A percentile compares a stretch with the other conserved stretches of the same genome.
Conservation (phyloP, 2,888 invertebrate species). For the Nomada ferruginata region DNA sequence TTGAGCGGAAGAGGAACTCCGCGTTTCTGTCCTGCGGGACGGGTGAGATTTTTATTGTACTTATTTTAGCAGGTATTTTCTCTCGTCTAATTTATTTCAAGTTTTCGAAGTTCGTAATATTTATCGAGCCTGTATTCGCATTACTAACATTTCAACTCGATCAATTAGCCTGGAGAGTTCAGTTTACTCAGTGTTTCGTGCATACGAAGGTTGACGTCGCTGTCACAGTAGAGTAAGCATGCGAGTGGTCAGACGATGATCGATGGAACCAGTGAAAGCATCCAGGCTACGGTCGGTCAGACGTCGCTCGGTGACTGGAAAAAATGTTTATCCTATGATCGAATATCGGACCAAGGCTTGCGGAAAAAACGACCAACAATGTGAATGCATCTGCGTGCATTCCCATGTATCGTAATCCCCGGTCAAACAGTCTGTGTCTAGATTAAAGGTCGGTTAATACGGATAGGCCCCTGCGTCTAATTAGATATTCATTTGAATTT, state of each 20-base stretch:
- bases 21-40: background rate
- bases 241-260: constrained; percentile 32
- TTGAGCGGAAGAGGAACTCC: constrained; percentile 10
- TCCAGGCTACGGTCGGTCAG: constrained; percentile 17
- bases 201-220: background rate
- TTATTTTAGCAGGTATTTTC: no score
- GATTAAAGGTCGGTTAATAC: background rate
- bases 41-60: no score
- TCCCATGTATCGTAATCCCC: background rate
- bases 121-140: background rate
- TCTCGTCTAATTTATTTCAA: background rate
- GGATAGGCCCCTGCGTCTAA: background rate
- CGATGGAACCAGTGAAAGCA: constrained; percentile 38
- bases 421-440: background rate
- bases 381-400: background rate
- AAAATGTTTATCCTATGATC: constrained; percentile 38
- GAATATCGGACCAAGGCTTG: constrained; percentile 7
- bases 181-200: background rate
- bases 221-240: constrained; percentile 31
- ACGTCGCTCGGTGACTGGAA: constrained; percentile 26
- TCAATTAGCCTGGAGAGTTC: background rate
- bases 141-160: background rate
- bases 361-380: constrained; percentile 1
- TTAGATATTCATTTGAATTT: background rate
- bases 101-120: no score